Conservation (phyloP, 2,888 invertebrate genomes). For the Coremacera marginata region DNA sequence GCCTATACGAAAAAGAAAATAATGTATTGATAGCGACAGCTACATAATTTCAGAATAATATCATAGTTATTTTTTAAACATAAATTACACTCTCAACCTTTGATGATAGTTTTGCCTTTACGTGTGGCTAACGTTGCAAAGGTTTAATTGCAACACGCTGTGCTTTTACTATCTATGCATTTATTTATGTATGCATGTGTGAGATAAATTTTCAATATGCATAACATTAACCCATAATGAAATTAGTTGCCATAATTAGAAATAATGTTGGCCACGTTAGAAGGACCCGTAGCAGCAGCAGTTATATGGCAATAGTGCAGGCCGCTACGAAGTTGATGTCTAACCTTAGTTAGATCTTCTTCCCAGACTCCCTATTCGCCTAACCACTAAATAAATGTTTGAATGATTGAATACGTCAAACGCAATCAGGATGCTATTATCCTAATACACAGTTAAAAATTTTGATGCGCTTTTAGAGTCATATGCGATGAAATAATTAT, state of each 20-base stretch:
- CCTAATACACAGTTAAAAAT: too few species aligned
- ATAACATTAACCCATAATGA: constrained; percentile 44
- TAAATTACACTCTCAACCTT: not conserved
- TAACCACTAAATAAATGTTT: not conserved
- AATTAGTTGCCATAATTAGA: constrained; percentile 46
- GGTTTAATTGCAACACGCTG: constrained; percentile 4
- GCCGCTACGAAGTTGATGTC: not conserved
- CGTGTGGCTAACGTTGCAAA: not conserved
- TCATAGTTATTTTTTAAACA: not conserved
- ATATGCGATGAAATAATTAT: too few species aligned
- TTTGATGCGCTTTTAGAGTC: too few species aligned
- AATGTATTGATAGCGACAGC: too few species aligned
- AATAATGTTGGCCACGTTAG: constrained; percentile 35
- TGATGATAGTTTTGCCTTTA: not conserved
- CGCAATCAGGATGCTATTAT: constrained; percentile 15
- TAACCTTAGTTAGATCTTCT: not conserved
- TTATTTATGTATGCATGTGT: not conserved
- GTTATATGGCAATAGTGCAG: not conserved
- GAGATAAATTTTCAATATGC: constrained; percentile 37
- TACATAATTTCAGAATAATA: not conserved
- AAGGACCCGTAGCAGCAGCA: not conserved
- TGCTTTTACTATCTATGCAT: not conserved
- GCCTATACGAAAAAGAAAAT: too few species aligned
- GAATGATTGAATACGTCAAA: not conserved
- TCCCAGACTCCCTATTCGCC: not conserved